A percentile compares a stretch with the other conserved stretches of the same genome.
Evolutionary conservation across 2,888 invertebrate species (phyloP).

Genomic region (Dysmachus trigonus): DNA sequence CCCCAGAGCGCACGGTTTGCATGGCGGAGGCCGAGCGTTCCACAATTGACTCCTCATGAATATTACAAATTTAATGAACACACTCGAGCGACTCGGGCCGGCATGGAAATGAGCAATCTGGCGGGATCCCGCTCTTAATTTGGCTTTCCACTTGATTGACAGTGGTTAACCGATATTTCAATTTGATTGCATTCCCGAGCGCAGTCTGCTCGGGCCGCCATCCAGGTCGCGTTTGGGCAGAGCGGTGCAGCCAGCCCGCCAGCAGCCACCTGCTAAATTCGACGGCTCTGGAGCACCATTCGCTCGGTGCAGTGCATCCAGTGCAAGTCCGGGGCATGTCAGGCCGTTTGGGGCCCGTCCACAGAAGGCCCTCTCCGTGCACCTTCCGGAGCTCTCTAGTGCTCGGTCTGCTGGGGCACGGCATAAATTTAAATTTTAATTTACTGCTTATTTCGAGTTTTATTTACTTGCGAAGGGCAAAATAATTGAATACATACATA

Average conservation of each 20-base stretch:
- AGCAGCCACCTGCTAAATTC: conserved; percentile 48
- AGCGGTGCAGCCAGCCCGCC: neutral
- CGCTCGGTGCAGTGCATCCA: neutral
- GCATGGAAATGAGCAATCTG: conserved; percentile 46
- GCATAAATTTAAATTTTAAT: conserved; percentile 56
- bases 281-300: conserved; percentile 34
- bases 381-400: conserved; percentile 1
- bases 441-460: conserved; percentile 51
- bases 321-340: neutral
- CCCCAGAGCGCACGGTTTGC: neutral
- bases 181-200: conserved; percentile 43
- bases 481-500: conserved; percentile 56
- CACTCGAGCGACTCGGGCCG: conserved; percentile 10
- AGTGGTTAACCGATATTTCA: conserved; percentile 49
- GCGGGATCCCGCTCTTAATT: neutral
- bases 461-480: conserved; percentile 54
- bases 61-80: conserved; percentile 46
- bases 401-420: conserved; percentile 35
- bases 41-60: conserved; percentile 43
- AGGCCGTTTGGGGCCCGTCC: neutral
- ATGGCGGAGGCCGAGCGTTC: neutral
- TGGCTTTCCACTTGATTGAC: conserved; percentile 46
- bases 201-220: neutral
- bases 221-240: neutral
- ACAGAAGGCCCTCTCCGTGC: neutral